These are phyloP conservation scores for Scaptomyza montana DNA, from an alignment of 1,140 invertebrate genomes.

Conservation along the genomic window DNA sequence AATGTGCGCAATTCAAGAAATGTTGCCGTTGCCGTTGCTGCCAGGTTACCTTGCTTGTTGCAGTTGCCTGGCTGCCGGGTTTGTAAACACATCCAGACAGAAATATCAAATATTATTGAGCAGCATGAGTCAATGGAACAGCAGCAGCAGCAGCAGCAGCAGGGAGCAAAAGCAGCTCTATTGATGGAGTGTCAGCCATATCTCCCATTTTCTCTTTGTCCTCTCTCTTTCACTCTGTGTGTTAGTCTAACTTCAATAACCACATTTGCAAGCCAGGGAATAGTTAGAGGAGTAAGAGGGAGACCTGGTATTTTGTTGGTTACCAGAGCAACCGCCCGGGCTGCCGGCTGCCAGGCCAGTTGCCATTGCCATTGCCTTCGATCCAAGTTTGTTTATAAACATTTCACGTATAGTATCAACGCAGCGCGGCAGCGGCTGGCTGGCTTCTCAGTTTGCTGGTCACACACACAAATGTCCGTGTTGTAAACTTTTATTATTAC, in stretches of 20 bases:
- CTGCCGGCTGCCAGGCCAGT: background rate
- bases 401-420: constrained; percentile 70
- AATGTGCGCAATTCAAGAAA: constrained; percentile 74
- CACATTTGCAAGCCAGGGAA: constrained; percentile 55
- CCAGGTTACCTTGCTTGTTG: constrained; percentile 32
- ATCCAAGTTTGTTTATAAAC: constrained; percentile 79
- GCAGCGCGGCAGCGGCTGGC: constrained; percentile 10
- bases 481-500: constrained; percentile 76
- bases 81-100: constrained; percentile 32
- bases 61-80: constrained; percentile 27
- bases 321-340: constrained; percentile 36
- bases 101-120: constrained; percentile 80
- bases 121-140: constrained; percentile 6
- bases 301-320: constrained; percentile 42
- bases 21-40: constrained; percentile 35
- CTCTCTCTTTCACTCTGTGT: constrained; percentile 14
- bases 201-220: background rate
- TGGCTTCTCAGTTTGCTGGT: constrained; percentile 22
- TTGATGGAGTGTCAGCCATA: constrained; percentile 61
- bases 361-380: constrained; percentile 46
- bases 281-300: background rate
- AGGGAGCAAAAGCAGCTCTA: constrained; percentile 15
- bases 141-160: too few species aligned
- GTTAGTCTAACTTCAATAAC: constrained; percentile 52
- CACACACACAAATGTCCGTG: constrained; percentile 54